Evolutionary conservation across 2,888 invertebrate genomes (phyloP).

Genomic region (Rhingia campestris): DNA sequence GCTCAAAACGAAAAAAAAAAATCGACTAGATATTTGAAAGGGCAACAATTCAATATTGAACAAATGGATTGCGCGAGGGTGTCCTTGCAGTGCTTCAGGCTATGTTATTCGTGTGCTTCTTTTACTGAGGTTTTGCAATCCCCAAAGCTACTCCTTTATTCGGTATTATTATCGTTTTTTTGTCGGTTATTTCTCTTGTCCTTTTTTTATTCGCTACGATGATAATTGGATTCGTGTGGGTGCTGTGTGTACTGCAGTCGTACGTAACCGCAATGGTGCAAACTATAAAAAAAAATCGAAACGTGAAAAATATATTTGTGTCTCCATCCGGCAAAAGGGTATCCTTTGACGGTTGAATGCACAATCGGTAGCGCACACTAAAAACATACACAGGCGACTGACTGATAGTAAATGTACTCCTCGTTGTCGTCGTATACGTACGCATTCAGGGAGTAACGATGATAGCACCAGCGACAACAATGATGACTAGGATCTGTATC

Average conservation of each 20-base stretch:
- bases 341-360: conserved; percentile 73
- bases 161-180: conserved; percentile 60
- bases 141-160: conserved; percentile 61
- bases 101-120: conserved; percentile 40
- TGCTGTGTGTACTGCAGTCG: conserved; percentile 49
- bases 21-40: conserved; percentile 1
- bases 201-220: conserved; percentile 37
- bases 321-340: conserved; percentile 71
- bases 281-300: neutral
- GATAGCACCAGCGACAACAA: conserved; percentile 38
- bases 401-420: too few relatives aligned
- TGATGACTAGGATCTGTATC: conserved; percentile 45
- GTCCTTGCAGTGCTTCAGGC: conserved; percentile 48
- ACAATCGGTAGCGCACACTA: conserved; percentile 62
- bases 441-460: conserved; percentile 6
- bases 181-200: conserved; percentile 10
- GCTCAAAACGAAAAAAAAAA: conserved; percentile 8
- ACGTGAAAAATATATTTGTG: conserved; percentile 56
- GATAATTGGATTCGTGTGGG: conserved; percentile 63
- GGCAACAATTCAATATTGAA: conserved; percentile 59
- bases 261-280: conserved; percentile 38
- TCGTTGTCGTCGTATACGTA: neutral
- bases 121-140: conserved; percentile 48
- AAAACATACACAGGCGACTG: conserved; percentile 57
- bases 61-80: conserved; percentile 62